Evolutionary conservation across 1,140 invertebrate species (phyloP).

Genomic region (Charaxes varanes): DNA sequence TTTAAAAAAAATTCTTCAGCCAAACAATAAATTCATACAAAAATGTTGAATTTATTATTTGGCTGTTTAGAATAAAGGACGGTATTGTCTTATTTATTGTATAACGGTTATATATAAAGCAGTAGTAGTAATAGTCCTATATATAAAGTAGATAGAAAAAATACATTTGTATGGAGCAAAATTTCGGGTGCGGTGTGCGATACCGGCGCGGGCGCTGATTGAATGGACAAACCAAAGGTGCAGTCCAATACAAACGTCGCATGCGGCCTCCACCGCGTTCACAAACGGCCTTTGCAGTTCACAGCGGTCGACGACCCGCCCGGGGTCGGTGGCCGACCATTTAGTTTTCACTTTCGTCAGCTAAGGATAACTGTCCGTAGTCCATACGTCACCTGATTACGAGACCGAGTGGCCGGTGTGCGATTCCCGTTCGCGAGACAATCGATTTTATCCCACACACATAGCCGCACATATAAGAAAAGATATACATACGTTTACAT

Average conservation of each 20-base stretch:
- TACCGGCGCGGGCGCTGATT: constrained; percentile 33
- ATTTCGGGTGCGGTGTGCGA: constrained; percentile 31
- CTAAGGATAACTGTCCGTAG: constrained; percentile 70
- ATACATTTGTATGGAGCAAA: neutral
- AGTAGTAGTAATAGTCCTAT: neutral
- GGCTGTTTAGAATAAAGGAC: too few relatives aligned
- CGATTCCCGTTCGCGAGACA: too few relatives aligned
- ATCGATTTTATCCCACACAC: too few relatives aligned
- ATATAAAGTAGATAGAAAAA: constrained; percentile 1
- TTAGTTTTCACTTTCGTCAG: constrained; percentile 73
- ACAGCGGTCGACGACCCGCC: constrained; percentile 61
- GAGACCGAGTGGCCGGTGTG: constrained; percentile 5
- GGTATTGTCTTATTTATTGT: too few relatives aligned
- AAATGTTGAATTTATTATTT: too few relatives aligned
- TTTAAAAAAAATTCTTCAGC: too few relatives aligned
- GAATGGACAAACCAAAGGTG: constrained; percentile 27
- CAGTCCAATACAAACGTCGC: constrained; percentile 61
- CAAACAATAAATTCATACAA: too few relatives aligned
- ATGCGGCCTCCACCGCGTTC: constrained; percentile 66
- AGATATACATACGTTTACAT: too few relatives aligned
- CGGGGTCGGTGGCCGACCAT: constrained; percentile 60
- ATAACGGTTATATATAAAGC: too few relatives aligned
- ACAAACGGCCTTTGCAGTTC: constrained; percentile 72
- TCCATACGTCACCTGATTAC: constrained; percentile 61
- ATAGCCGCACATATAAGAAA: too few relatives aligned